These are phyloP conservation scores for Peucedramus taeniatus DNA, from an alignment of 2,113 vertebrate species.

Conservation along the genomic window DNA sequence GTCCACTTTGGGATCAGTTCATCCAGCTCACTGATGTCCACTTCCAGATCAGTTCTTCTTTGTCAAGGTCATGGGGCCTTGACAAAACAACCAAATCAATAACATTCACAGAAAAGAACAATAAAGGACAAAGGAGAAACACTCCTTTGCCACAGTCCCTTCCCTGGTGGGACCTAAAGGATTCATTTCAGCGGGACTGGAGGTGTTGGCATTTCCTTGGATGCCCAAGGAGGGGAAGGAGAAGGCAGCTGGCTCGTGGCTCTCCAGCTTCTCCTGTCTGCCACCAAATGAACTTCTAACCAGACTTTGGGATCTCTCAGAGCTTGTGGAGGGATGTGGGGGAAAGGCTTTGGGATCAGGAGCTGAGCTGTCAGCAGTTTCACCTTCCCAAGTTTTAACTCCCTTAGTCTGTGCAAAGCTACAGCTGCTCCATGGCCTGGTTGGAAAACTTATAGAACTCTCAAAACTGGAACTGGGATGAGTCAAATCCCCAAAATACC, in stretches of 20 bases:
- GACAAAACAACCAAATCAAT: background rate
- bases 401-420: background rate
- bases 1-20: background rate
- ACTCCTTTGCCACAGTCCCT: background rate
- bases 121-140: background rate
- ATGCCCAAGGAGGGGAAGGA: background rate
- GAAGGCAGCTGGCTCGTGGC: fast-evolving
- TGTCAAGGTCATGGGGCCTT: background rate
- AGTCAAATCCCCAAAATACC: background rate
- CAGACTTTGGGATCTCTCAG: background rate
- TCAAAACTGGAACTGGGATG: background rate
- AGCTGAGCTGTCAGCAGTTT: background rate
- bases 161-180: background rate
- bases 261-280: background rate
- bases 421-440: background rate
- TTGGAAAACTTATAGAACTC: background rate
- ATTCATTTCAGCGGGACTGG: background rate
- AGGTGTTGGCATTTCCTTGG: background rate
- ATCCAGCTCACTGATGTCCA: background rate
- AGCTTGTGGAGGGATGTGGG: background rate
- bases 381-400: fast-evolving
- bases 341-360: background rate
- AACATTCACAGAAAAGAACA: background rate
- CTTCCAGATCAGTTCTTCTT: background rate
- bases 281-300: background rate